Evolutionary conservation across 2,797 vertebrate genomes (phyloP).

Genomic region (Cyclopterus lumpus): DNA sequence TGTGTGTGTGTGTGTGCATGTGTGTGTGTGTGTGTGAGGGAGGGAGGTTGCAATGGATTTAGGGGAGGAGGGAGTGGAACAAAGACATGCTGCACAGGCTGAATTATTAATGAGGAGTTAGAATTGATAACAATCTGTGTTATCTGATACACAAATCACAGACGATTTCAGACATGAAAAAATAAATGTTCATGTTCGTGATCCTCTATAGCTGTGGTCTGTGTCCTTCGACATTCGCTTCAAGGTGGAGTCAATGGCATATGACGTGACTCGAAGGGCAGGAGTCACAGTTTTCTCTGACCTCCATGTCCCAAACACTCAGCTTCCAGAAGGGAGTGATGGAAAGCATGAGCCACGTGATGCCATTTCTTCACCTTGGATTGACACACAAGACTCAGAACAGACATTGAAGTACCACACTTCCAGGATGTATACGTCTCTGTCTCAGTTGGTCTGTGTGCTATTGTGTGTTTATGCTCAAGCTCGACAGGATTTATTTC

Average conservation of each 20-base stretch:
- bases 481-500: not conserved
- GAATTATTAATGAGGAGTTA: conserved; percentile 77
- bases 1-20: not conserved
- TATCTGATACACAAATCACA: conserved; percentile 54
- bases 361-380: conserved; percentile 46
- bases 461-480: not conserved
- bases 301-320: conserved; percentile 35
- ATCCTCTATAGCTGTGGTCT: not conserved
- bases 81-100: conserved; percentile 56
- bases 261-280: not conserved
- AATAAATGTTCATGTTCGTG: conserved; percentile 6
- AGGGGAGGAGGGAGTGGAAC: conserved; percentile 33
- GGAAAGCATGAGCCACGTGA: conserved; percentile 49
- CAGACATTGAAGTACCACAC: conserved; percentile 12
- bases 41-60: conserved; percentile 19
- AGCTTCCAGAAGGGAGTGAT: not conserved
- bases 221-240: not conserved
- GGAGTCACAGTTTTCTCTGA: conserved; percentile 48
- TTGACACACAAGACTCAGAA: conserved; percentile 15
- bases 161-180: conserved; percentile 29
- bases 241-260: not conserved
- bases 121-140: conserved; percentile 67
- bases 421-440: conserved; percentile 1
- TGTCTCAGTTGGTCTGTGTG: not conserved
- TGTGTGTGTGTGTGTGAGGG: not conserved